Evolutionary conservation across 37 sponge, comb jelly and placozoan genomes (phyloP), one percentile per base, ranked within the genome.

Genomic region (Beroe ovata): DNA sequence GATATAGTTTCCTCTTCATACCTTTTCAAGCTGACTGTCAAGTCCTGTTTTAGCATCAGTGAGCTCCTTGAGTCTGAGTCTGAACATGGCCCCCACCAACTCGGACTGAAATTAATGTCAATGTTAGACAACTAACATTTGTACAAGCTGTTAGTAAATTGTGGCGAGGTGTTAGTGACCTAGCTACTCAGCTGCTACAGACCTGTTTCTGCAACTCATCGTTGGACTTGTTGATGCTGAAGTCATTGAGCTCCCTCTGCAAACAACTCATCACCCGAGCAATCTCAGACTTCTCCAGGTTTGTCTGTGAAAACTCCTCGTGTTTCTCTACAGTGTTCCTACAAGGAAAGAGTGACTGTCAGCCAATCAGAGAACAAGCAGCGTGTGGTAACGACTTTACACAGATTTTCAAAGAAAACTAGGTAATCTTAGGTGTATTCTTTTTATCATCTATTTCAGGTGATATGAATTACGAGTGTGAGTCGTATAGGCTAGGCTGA

Each of bases 181-280:
- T n/a, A n/a, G n/a, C n/a, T n/a, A n/a, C n/a, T n/a, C n/a, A n/a
- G n/a, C n/a, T n/a, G n/a, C n/a, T n/a, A n/a, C n/a, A n/a, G n/a
- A 66, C 69, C 84, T 77, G 84, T 40, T 77, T 77, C 84, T 77
- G 84, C 23, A 77, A 54, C 21, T 77, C 84, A 29, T 77, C 84
- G 54, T 77, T 77, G 28, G 54, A 42, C 84, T 77, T 77, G 84
- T 77, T 77, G 47, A 77, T 77, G 23, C 54, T 42, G 47, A 77
- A 77, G 22, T 77, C 84, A 29, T 77, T 77, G 84, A 77, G 84
- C 41, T 77, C 84, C 84, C 84, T 39, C 84, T 77, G 84, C 38
- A 77, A 77, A 16, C 42, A 39, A 42, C 54, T 42, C 84, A 77
- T 77, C 6, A 77, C 84, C 3, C 84, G 42, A n/a, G 84, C 84